Percentiles rank a stretch among this genome's conserved stretches.
Conservation (phyloP, 2,888 invertebrate species). For the Ochropacha duplaris region DNA sequence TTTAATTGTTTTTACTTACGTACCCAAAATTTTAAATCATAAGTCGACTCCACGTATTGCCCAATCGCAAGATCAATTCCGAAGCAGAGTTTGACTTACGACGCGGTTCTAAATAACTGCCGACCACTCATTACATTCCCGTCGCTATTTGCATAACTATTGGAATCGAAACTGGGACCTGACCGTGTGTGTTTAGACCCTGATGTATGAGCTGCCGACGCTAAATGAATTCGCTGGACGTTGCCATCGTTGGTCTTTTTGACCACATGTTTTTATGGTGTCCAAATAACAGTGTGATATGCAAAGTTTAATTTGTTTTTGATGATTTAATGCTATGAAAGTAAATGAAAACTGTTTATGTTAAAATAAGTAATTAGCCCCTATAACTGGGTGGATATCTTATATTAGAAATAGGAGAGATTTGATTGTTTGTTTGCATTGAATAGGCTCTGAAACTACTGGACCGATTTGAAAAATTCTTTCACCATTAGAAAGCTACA, state of each 20-base stretch:
- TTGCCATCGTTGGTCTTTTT: slow-evolving; percentile 33
- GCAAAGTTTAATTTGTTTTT: slow-evolving; percentile 3
- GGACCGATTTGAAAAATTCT: too few relatives aligned
- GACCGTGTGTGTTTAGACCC: slow-evolving; percentile 75
- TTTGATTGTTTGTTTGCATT: too few relatives aligned
- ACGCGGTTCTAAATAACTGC: slow-evolving; percentile 78
- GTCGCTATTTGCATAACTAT: slow-evolving; percentile 82
- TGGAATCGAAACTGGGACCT: slow-evolving; percentile 70
- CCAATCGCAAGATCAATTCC: slow-evolving; percentile 54
- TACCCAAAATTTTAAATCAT: background rate
- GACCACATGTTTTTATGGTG: slow-evolving; percentile 15
- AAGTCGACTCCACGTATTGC: slow-evolving; percentile 37
- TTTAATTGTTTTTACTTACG: too few relatives aligned
- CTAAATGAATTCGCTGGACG: slow-evolving; percentile 62
- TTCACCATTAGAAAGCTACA: too few relatives aligned
- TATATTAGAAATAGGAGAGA: too few relatives aligned
- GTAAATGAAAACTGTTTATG: too few relatives aligned
- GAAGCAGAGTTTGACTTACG: slow-evolving; percentile 78
- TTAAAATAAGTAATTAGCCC: too few relatives aligned
- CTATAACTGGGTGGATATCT: too few relatives aligned
- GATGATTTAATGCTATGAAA: background rate
- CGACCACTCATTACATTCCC: slow-evolving; percentile 78
- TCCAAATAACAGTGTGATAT: slow-evolving; percentile 13
- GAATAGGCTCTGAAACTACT: too few relatives aligned
- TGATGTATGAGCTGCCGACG: slow-evolving; percentile 71